Evolutionary conservation across 2,113 vertebrate genomes (phyloP).

Genomic region (Tetrax tetrax): DNA sequence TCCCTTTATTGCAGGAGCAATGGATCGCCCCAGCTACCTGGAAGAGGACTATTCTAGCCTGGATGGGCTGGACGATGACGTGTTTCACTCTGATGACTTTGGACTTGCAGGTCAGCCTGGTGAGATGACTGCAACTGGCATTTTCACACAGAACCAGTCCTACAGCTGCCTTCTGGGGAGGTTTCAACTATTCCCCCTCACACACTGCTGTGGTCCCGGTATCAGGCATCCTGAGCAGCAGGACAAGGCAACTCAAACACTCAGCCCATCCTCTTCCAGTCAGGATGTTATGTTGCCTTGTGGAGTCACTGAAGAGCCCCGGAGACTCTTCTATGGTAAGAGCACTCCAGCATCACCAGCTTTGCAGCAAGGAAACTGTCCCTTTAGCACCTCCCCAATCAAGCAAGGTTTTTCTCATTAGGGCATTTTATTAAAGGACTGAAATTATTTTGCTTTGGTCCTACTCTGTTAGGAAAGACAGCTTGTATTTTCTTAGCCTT

Average conservation of each 20-base stretch:
- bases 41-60: conserved; percentile 73
- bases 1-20: conserved; percentile 74
- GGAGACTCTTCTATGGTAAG: conserved; percentile 86
- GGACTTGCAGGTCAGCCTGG: conserved; percentile 76
- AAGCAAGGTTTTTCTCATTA: conserved; percentile 49
- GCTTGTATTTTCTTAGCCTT: conserved; percentile 6
- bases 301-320: conserved; percentile 83
- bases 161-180: conserved; percentile 78
- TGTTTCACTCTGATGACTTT: conserved; percentile 82
- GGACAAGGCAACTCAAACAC: conserved; percentile 86
- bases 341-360: conserved; percentile 60
- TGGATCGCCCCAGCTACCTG: conserved; percentile 79
- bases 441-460: neutral
- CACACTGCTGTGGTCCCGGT: conserved; percentile 83
- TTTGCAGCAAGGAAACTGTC: conserved; percentile 61
- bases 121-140: conserved; percentile 77
- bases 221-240: conserved; percentile 77
- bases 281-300: conserved; percentile 85
- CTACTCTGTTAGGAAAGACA: neutral
- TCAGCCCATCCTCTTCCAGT: conserved; percentile 80
- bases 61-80: conserved; percentile 83
- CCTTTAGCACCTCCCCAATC: neutral
- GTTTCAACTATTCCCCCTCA: conserved; percentile 82
- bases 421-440: neutral
- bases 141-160: conserved; percentile 79